Evolutionary conservation across 1,140 invertebrate genomes (phyloP).

Genomic region (Tachypleus tridentatus): DNA sequence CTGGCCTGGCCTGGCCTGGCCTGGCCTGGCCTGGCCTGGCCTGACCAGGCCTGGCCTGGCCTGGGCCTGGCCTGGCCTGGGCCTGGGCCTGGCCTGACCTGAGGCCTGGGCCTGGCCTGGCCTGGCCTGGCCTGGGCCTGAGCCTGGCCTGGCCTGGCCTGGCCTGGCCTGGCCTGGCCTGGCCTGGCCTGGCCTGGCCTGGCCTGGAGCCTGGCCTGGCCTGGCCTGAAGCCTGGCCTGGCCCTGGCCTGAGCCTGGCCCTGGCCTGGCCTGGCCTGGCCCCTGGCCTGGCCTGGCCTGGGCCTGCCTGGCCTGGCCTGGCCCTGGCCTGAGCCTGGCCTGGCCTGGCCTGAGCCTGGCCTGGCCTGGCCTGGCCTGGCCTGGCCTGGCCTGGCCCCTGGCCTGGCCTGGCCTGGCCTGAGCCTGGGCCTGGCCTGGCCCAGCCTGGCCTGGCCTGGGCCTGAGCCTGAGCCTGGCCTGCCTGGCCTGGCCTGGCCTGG

Average conservation of each 20-base stretch:
- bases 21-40: slow-evolving; percentile 25
- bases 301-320: too few relatives aligned
- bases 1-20: slow-evolving; percentile 23
- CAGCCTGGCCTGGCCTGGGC: slow-evolving; percentile 26
- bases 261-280: too few relatives aligned
- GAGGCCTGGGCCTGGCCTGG: slow-evolving; percentile 21
- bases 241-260: too few relatives aligned
- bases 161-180: slow-evolving; percentile 26
- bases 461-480: slow-evolving; percentile 24
- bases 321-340: too few relatives aligned
- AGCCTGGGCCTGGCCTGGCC: slow-evolving; percentile 14
- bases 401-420: slow-evolving; percentile 20
- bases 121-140: slow-evolving; percentile 24
- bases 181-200: slow-evolving; percentile 25
- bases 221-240: too few relatives aligned
- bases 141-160: slow-evolving; percentile 24
- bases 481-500: too few relatives aligned
- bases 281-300: too few relatives aligned
- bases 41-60: too few relatives aligned
- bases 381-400: too few relatives aligned
- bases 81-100: slow-evolving; percentile 25
- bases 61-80: slow-evolving; percentile 21
- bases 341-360: slow-evolving; percentile 25
- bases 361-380: slow-evolving; percentile 25
- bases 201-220: too few relatives aligned